Evolutionary conservation across 2,888 invertebrate species (phyloP).

Genomic region (Eilema caniola): DNA sequence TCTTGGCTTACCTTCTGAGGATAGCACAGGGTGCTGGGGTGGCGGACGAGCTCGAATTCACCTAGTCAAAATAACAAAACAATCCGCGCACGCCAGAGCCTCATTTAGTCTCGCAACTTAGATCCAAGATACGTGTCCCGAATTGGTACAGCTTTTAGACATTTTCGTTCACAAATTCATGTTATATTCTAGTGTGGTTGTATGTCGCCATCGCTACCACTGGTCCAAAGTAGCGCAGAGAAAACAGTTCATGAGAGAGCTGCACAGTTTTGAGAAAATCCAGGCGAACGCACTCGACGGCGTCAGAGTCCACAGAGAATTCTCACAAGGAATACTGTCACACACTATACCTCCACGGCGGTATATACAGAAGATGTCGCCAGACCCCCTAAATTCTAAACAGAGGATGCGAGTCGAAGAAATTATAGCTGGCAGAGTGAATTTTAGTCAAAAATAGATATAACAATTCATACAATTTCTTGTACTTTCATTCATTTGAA

Average conservation of each 20-base stretch:
- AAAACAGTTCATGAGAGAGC: slow-evolving; percentile 88
- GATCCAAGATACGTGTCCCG: too few relatives aligned
- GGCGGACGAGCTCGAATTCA: too few relatives aligned
- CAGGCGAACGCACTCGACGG: slow-evolving; percentile 89
- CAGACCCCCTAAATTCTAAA: slow-evolving; percentile 72
- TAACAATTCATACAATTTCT: not conserved
- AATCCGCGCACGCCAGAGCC: too few relatives aligned
- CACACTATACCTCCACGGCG: slow-evolving; percentile 80
- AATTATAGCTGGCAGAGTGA: slow-evolving; percentile 75
- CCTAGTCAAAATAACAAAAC: too few relatives aligned
- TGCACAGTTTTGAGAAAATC: slow-evolving; percentile 87
- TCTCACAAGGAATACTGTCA: slow-evolving; percentile 86
- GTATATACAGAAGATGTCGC: slow-evolving; percentile 78
- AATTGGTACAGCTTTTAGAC: too few relatives aligned
- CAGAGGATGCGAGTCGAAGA: slow-evolving; percentile 81
- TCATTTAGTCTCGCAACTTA: too few relatives aligned
- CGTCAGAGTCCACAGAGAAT: slow-evolving; percentile 88
- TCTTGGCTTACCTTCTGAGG: too few relatives aligned
- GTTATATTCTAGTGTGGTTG: slow-evolving; percentile 85
- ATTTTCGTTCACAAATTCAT: not conserved
- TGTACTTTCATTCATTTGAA: not conserved
- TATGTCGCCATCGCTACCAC: slow-evolving; percentile 88
- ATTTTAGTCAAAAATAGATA: slow-evolving; percentile 52
- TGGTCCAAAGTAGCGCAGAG: slow-evolving; percentile 82
- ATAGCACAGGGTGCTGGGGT: too few relatives aligned